Conservation (phyloP, 2,797 vertebrate species). For the Taenioides sp. region DNA sequence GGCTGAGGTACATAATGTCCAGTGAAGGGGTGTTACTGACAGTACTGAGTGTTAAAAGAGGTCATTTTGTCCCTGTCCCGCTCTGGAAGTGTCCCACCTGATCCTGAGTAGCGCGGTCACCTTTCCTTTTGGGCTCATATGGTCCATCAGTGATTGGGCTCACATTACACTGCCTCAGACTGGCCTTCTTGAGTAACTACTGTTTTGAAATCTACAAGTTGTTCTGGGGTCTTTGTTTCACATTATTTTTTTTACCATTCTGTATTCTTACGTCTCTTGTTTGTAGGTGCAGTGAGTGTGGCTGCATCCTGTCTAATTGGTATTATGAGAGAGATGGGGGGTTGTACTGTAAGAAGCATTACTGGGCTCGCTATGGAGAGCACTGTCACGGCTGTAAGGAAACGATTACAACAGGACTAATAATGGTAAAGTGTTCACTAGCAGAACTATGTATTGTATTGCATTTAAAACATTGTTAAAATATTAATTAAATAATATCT, state of each 20-base stretch:
- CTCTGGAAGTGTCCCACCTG: conserved; percentile 30
- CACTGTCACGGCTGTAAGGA: conserved; percentile 92
- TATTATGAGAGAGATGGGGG: conserved; percentile 92
- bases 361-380: conserved; percentile 90
- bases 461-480: not conserved
- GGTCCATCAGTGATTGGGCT: conserved; percentile 28
- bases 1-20: not conserved
- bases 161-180: conserved; percentile 26
- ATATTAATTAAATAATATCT: too few relatives aligned
- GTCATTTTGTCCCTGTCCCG: conserved; percentile 9
- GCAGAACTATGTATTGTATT: not conserved
- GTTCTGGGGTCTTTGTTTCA: conserved; percentile 19
- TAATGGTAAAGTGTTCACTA: conserved; percentile 83
- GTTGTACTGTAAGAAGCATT: conserved; percentile 95
- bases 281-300: conserved; percentile 90
- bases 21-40: conserved; percentile 2
- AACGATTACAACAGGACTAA: conserved; percentile 89
- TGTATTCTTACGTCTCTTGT: not conserved
- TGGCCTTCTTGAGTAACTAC: conserved; percentile 4
- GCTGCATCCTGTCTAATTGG: conserved; percentile 87
- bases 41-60: conserved; percentile 4
- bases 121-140: conserved; percentile 30
- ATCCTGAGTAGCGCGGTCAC: conserved; percentile 17
- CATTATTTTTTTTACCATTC: not conserved
- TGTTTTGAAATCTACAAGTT: conserved; percentile 8